A percentile compares a stretch with the other conserved stretches of the same genome.
Evolutionary conservation across 2,797 vertebrate species (phyloP).

Genomic region (Danio albolineatus): DNA sequence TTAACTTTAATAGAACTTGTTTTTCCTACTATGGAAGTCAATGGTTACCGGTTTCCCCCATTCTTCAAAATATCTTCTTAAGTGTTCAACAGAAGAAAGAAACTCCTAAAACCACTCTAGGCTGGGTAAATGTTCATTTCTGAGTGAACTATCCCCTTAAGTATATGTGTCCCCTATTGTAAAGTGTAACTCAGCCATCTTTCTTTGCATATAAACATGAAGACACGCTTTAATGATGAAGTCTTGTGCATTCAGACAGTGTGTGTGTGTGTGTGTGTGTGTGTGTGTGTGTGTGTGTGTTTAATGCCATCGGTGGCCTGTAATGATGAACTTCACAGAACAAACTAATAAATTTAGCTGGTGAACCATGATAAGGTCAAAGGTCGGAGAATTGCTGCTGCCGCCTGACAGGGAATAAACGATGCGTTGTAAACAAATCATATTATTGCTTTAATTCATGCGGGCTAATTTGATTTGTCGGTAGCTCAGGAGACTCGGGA

Average conservation of each 20-base stretch:
- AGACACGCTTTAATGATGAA: too few species aligned
- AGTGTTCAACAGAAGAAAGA: too few species aligned
- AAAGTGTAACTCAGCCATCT: neutral
- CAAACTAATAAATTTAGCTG: constrained; percentile 73
- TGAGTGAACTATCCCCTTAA: too few species aligned
- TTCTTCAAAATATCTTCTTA: too few species aligned
- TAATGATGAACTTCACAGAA: constrained; percentile 67
- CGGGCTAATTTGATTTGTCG: constrained; percentile 80
- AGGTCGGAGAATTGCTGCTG: constrained; percentile 71
- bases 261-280: too few species aligned
- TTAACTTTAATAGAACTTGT: too few species aligned
- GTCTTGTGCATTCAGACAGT: constrained; percentile 54
- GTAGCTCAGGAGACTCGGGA: constrained; percentile 64
- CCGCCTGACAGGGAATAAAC: constrained; percentile 82
- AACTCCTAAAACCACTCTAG: too few species aligned
- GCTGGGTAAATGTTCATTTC: too few species aligned
- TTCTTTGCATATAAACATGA: neutral
- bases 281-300: constrained; percentile 70
- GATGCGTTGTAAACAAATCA: constrained; percentile 82
- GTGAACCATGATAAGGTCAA: constrained; percentile 74
- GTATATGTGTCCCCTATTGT: too few species aligned
- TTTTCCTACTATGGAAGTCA: too few species aligned
- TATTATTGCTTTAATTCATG: constrained; percentile 84
- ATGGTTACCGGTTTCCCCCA: too few species aligned
- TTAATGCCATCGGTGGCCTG: constrained; percentile 71